Evolutionary conservation across 2,888 invertebrate genomes (phyloP).

Genomic region (Rutpela maculata): DNA sequence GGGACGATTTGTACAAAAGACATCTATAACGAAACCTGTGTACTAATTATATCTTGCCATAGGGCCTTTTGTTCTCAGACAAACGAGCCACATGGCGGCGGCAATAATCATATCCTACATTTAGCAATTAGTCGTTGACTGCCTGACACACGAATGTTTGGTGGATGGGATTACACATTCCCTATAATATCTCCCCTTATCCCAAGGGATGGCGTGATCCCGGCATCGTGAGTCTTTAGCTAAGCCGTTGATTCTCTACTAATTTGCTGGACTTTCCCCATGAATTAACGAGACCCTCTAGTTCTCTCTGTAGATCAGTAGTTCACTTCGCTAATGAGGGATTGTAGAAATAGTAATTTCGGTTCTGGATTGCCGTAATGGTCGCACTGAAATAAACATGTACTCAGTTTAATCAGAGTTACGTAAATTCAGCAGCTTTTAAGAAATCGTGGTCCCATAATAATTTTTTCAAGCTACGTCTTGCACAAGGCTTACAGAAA

Average conservation of each 20-base stretch:
- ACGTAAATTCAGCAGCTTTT: neutral
- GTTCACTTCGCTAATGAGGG: conserved; percentile 36
- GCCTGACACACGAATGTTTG: conserved; percentile 65
- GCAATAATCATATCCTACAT: conserved; percentile 62
- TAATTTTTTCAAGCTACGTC: too few species aligned
- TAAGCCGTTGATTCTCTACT: conserved; percentile 70
- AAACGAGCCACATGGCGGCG: conserved; percentile 33
- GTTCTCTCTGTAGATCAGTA: conserved; percentile 33
- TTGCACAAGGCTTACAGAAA: too few species aligned
- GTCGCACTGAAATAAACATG: neutral
- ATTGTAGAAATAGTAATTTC: conserved; percentile 34
- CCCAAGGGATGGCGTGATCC: conserved; percentile 63
- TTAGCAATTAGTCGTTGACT: conserved; percentile 67
- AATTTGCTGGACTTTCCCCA: conserved; percentile 70
- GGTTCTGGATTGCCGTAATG: conserved; percentile 19
- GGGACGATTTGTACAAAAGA: neutral
- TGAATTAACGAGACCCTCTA: conserved; percentile 60
- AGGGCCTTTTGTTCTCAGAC: conserved; percentile 25
- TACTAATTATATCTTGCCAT: conserved; percentile 32
- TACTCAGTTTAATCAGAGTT: neutral
- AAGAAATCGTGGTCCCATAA: neutral
- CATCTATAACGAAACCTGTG: neutral
- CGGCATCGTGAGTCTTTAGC: conserved; percentile 65
- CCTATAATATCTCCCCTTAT: conserved; percentile 63
- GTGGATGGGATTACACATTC: conserved; percentile 64